Evolutionary conservation across 2,888 invertebrate species (phyloP).

Genomic region (Protodeltote pygarga): DNA sequence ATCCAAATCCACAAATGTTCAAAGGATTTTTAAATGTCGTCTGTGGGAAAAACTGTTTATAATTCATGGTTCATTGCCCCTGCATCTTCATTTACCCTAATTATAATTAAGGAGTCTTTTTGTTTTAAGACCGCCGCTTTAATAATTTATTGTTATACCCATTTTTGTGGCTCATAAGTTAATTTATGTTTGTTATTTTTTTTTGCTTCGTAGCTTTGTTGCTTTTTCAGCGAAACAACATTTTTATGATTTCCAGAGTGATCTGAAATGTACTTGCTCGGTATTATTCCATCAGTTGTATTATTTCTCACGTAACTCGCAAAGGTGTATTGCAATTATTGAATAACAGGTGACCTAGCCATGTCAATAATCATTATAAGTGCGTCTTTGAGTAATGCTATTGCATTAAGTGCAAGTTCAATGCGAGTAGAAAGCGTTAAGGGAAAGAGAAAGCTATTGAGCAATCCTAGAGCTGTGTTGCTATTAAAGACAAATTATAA

Average conservation of each 20-base stretch:
- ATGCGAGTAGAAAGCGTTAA: slow-evolving; percentile 18
- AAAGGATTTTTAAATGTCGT: background rate
- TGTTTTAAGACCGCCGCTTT: no score
- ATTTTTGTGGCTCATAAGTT: no score
- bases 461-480: slow-evolving; percentile 2
- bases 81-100: background rate
- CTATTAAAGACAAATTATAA: no score
- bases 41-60: background rate
- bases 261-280: no score
- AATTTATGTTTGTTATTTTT: no score
- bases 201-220: no score
- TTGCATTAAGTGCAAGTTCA: background rate
- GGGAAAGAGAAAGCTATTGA: slow-evolving; percentile 9
- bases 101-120: background rate
- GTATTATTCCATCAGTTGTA: no score
- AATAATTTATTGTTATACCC: no score
- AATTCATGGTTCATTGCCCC: background rate
- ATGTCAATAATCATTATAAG: slow-evolving; percentile 2
- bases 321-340: slow-evolving; percentile 2
- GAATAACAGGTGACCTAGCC: background rate
- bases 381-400: background rate
- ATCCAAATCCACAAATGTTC: slow-evolving; percentile 10
- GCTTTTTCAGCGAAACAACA: no score
- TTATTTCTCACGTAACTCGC: background rate
- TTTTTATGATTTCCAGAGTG: no score